Percentiles rank a stretch among this genome's conserved stretches.
These are phyloP conservation scores for Amblyornis subalaris DNA, from an alignment of 2,113 vertebrate species.

Conservation along the genomic window DNA sequence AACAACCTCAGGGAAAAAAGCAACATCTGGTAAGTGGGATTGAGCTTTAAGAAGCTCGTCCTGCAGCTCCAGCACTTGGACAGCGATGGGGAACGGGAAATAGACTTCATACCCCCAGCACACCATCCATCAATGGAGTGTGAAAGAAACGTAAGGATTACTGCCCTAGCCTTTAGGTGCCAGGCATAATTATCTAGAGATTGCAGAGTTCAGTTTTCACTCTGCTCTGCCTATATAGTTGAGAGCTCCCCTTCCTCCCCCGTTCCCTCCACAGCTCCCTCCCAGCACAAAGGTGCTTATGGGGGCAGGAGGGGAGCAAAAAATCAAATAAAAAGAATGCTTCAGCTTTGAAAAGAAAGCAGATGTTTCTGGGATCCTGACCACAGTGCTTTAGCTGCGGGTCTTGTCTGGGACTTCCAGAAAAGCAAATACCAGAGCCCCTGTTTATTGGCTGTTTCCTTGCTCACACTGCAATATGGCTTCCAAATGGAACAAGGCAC, in stretches of 20 bases:
- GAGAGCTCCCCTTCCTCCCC: neutral
- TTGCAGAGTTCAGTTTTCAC: neutral
- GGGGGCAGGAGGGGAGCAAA: neutral
- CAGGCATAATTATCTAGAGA: slow-evolving; percentile 6
- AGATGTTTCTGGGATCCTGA: slow-evolving; percentile 44
- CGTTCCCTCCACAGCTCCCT: neutral
- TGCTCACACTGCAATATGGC: slow-evolving; percentile 10
- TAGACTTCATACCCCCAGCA: slow-evolving; percentile 8
- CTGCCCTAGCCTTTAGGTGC: neutral
- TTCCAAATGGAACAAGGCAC: slow-evolving; percentile 27
- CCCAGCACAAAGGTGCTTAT: neutral
- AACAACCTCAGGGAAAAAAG: too few relatives aligned
- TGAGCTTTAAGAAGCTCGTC: neutral
- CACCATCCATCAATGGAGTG: slow-evolving; percentile 28
- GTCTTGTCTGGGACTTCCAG: slow-evolving; percentile 2
- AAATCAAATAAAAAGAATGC: neutral
- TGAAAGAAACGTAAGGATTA: slow-evolving; percentile 44
- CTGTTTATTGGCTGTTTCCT: slow-evolving; percentile 38
- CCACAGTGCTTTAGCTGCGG: neutral
- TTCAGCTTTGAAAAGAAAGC: slow-evolving; percentile 38
- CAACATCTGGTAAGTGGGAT: neutral
- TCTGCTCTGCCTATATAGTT: neutral
- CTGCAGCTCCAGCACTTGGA: slow-evolving; percentile 45
- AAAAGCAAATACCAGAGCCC: slow-evolving; percentile 21
- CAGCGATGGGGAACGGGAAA: slow-evolving; percentile 25